Base-by-base conservation (phyloP, 2,888 invertebrate genomes). In the Troglohyphantes excavatus region DNA sequence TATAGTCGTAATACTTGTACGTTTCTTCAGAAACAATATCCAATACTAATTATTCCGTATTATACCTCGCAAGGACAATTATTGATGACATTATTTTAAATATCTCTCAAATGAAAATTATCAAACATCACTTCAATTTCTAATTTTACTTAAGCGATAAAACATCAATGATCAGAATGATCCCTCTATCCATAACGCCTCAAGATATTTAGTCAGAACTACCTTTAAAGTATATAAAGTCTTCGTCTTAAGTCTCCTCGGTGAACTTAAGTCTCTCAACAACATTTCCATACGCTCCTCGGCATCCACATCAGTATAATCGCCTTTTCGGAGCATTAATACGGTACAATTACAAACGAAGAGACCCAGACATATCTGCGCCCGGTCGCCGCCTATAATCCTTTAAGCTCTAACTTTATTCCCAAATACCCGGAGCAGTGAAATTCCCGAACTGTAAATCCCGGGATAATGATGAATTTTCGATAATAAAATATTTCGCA, bases 271-370 rank as follows among this genome's bases (percentile, higher is more conserved):
- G 53, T 53, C 53, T n/a, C 33, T 33, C 70, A 43, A 23, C 70
- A 21, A 70, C 43, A 39, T 19, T 43, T 70, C n/a, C 23, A 46
- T 26, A 53, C 46, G 27, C 46, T 46, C 39, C 23, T n/a, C 26
- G 6, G 27, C 72, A 46, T 23, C 17, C 72, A 72, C 46, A 53
- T 53, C n/a, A 53, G 17, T 53, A n/a, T 53, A 53, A 53, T 53
- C 53, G 53, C 53, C 53, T 53, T 53, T 53, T 17, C 7, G 13
- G n/a, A 53, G 53, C 17, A 53, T 53, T 53, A 53, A 53, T 53
- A 53, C 53, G 53, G 17, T 53, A 13, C 53, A 9, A n/a, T 53
- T 53, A 5, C 53, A 2, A 53, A 53, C 17, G 53, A 53, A 53
- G 53, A 53, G 2, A 53, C 53, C n/a, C 17, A 53, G n/a, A 53